These are phyloP conservation scores for Drosophila sulfurigaster DNA, from an alignment of 1,140 invertebrate genomes.

Conservation along the genomic window DNA sequence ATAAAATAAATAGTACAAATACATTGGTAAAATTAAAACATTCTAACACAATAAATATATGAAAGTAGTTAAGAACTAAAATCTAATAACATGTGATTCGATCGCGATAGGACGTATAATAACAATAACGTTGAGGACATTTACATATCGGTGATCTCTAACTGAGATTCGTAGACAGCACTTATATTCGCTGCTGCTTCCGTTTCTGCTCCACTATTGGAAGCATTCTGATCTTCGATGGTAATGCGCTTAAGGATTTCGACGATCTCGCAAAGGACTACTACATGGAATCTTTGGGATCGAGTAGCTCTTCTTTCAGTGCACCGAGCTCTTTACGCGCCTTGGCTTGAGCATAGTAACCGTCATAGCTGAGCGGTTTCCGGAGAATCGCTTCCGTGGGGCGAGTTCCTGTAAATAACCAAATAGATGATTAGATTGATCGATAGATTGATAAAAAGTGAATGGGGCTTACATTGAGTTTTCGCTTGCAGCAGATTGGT, in stretches of 20 bases:
- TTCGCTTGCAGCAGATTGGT: slow-evolving; percentile 96
- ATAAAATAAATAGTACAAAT: slow-evolving; percentile 48
- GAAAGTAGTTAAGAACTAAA: slow-evolving; percentile 54
- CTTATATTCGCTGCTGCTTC: slow-evolving; percentile 6
- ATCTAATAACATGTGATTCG: slow-evolving; percentile 45
- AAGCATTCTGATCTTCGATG: slow-evolving; percentile 58
- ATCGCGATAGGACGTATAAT: slow-evolving; percentile 53
- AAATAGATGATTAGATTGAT: background rate
- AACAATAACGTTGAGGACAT: slow-evolving; percentile 56
- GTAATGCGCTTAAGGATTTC: slow-evolving; percentile 79
- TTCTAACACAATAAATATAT: slow-evolving; percentile 77
- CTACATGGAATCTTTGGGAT: slow-evolving; percentile 86
- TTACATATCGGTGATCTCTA: slow-evolving; percentile 84
- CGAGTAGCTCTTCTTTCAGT: slow-evolving; percentile 86
- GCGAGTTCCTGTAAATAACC: slow-evolving; percentile 88
- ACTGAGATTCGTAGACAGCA: slow-evolving; percentile 72
- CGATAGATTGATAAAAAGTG: no score
- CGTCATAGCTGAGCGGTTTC: slow-evolving; percentile 95
- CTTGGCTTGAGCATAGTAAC: slow-evolving; percentile 95
- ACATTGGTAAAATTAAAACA: slow-evolving; percentile 51
- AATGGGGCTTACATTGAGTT: slow-evolving; percentile 92
- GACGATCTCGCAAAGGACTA: slow-evolving; percentile 70
- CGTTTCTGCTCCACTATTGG: slow-evolving; percentile 10
- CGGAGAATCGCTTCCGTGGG: slow-evolving; percentile 93
- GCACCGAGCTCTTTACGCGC: slow-evolving; percentile 90